Conservation (phyloP, 2,888 invertebrate species). For the Melanchra persicariae region DNA sequence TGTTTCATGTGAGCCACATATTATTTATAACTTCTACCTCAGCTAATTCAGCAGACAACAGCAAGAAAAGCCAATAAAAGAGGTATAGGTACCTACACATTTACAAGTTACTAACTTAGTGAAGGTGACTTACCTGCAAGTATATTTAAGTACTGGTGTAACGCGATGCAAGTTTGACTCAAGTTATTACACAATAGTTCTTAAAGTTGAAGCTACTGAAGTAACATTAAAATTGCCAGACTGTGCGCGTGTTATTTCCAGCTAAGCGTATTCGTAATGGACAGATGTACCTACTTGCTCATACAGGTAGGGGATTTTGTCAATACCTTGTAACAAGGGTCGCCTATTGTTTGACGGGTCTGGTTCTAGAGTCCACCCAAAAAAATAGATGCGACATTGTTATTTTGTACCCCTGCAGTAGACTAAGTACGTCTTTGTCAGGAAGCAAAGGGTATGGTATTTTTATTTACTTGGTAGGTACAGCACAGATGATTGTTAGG, state of each 20-base stretch:
- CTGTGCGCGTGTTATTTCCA: not conserved
- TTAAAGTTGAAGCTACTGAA: not conserved
- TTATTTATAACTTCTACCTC: not conserved
- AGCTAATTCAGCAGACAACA: not conserved
- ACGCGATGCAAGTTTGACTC: not conserved
- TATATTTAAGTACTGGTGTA: not conserved
- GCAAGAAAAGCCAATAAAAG: too few relatives aligned
- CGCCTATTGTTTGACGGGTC: constrained; percentile 10
- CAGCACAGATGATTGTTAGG: not conserved
- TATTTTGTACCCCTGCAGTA: not conserved
- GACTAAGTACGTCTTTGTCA: not conserved
- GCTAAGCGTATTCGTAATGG: not conserved
- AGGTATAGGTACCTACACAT: not conserved
- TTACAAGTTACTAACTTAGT: not conserved
- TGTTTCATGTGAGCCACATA: not conserved
- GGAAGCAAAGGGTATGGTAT: not conserved
- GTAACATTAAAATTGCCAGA: not conserved
- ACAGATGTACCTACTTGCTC: constrained; percentile 19
- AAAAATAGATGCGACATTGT: not conserved
- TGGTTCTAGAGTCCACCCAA: constrained; percentile 21
- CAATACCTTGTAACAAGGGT: not conserved
- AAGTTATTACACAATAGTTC: not conserved
- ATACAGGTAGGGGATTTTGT: constrained; percentile 17
- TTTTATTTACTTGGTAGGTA: not conserved
- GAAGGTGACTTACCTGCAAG: constrained; percentile 8